phyloP scores from a whole-genome alignment of 2,888 invertebrate genomes.

The Mesorhabditis spiculigera region DNA sequence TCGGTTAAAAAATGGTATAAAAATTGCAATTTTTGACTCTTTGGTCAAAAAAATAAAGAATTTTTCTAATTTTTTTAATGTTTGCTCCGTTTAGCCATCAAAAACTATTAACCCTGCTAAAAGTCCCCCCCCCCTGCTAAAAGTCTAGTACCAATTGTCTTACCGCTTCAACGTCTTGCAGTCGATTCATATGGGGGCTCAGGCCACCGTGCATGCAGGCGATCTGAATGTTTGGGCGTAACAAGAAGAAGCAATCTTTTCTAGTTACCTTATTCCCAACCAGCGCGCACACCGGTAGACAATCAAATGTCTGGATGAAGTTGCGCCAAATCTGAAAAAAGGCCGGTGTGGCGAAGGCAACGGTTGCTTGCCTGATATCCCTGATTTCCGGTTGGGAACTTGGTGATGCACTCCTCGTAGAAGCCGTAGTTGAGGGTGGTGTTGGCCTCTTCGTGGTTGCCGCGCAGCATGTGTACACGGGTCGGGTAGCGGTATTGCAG shows the following conservation, averaged over 20 bases:
- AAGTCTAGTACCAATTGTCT: background rate
- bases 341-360: background rate
- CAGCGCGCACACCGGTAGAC: slow-evolving; percentile 10
- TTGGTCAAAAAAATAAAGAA: no score
- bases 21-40: no score
- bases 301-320: slow-evolving; percentile 12
- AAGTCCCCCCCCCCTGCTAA: background rate
- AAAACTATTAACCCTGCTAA: no score
- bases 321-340: slow-evolving; percentile 10
- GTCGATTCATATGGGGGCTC: slow-evolving; percentile 9
- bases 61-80: no score
- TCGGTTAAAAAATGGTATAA: no score
- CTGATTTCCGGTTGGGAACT: slow-evolving; percentile 6
- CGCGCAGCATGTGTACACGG: slow-evolving; percentile 7
- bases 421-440: slow-evolving; percentile 13
- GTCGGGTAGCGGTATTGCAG: slow-evolving; percentile 11
- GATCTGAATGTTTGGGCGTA: slow-evolving; percentile 5
- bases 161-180: slow-evolving; percentile 14
- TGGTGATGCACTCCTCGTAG: slow-evolving; percentile 11
- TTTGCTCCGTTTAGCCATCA: no score
- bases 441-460: slow-evolving; percentile 17
- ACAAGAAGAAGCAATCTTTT: background rate
- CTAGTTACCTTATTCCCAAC: slow-evolving; percentile 10
- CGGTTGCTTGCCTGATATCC: slow-evolving; percentile 6
- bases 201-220: slow-evolving; percentile 8